Conservation (phyloP, 2,797 vertebrate species). For the Platalea minor region DNA sequence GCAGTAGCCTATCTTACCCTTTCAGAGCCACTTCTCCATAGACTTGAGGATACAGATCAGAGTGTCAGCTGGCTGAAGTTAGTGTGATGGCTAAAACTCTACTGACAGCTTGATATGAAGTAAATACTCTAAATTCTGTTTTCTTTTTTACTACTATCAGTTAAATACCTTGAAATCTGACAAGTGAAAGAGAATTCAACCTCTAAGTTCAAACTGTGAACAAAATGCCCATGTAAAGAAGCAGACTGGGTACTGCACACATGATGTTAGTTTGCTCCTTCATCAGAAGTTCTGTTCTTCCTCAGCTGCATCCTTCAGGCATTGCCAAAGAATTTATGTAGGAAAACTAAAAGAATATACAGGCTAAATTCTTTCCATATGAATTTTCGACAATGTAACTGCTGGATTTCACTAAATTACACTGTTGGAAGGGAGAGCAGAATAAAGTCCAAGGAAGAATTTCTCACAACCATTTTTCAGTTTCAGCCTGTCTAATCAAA, state of each 20-base stretch:
- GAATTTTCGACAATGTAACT: neutral
- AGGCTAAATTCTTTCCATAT: neutral
- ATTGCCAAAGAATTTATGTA: neutral
- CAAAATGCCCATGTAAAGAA: neutral
- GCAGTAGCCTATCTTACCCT: neutral
- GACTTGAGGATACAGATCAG: neutral
- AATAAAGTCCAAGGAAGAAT: neutral
- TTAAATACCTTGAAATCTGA: neutral
- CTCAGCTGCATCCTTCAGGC: neutral
- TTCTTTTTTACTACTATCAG: neutral
- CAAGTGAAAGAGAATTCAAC: neutral
- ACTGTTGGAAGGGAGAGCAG: neutral
- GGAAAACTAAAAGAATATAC: neutral
- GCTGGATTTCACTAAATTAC: neutral
- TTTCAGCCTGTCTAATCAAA: neutral
- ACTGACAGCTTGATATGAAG: neutral
- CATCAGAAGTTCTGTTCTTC: neutral
- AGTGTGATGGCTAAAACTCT: neutral
- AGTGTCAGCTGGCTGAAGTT: neutral
- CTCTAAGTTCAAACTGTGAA: neutral
- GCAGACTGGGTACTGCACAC: neutral
- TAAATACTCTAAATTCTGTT: neutral
- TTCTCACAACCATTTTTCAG: neutral
- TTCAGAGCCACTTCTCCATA: neutral
- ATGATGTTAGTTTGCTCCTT: neutral